These are phyloP conservation scores for Neoaliturus tenellus DNA, from an alignment of 2,888 invertebrate species.

Conservation along the genomic window DNA sequence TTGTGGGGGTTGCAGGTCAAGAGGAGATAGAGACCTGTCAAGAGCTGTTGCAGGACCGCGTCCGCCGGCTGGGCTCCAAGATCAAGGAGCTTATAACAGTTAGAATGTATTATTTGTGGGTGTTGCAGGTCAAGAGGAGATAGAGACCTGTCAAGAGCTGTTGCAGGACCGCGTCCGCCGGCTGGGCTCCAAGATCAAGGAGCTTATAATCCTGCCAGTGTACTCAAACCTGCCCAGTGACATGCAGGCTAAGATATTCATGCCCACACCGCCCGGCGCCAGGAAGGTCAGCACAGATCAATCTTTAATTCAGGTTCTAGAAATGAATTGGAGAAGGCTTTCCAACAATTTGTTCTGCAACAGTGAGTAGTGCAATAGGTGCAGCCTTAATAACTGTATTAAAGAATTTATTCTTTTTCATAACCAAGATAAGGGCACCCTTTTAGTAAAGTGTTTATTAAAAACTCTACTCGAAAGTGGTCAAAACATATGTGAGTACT, in stretches of 20 bases:
- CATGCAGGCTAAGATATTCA: slow-evolving; percentile 99
- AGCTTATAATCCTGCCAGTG: slow-evolving; percentile 95
- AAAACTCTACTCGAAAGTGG: too few species aligned
- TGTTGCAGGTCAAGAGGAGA: slow-evolving; percentile 83
- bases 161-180: slow-evolving; percentile 93
- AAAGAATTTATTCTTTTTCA: too few species aligned
- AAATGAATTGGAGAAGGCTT: too few species aligned
- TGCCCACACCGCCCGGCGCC: slow-evolving; percentile 97
- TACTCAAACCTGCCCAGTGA: slow-evolving; percentile 99
- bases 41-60: slow-evolving; percentile 92
- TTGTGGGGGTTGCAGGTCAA: slow-evolving; percentile 80
- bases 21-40: slow-evolving; percentile 91
- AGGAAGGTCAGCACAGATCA: slow-evolving; percentile 79
- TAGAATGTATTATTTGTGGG: too few species aligned
- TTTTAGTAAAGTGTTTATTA: too few species aligned
- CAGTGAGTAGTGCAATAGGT: too few species aligned
- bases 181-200: slow-evolving; percentile 94
- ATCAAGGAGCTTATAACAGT: slow-evolving; percentile 94
- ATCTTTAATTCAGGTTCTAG: too few species aligned
- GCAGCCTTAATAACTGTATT: too few species aligned
- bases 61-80: slow-evolving; percentile 94
- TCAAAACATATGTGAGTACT: too few species aligned
- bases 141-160: slow-evolving; percentile 91
- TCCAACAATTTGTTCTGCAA: too few species aligned
- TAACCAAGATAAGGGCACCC: too few species aligned